A percentile compares a stretch with the other conserved stretches of the same genome.
Evolutionary conservation across 1,140 invertebrate species (phyloP).

Genomic region (Proales similis): DNA sequence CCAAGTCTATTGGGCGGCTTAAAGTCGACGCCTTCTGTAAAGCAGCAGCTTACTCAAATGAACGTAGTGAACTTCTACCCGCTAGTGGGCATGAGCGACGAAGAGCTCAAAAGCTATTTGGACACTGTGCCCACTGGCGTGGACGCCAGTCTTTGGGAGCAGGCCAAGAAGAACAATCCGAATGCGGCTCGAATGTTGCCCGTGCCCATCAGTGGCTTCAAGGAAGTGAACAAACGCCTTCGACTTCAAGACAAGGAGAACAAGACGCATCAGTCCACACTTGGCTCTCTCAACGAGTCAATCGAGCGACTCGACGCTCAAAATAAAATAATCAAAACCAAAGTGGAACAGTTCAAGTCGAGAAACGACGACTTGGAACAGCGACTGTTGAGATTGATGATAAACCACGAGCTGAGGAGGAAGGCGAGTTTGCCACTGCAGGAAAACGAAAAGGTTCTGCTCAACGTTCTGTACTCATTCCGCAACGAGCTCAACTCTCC

Average conservation of each 20-base stretch:
- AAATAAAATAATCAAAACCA: constrained; percentile 29
- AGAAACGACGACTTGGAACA: constrained; percentile 36
- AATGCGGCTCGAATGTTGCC: constrained; percentile 78
- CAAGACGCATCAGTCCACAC: constrained; percentile 65
- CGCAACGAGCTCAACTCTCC: constrained; percentile 33
- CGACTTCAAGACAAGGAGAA: constrained; percentile 71
- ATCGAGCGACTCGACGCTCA: constrained; percentile 28
- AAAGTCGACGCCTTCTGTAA: constrained; percentile 51
- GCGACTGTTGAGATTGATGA: constrained; percentile 24
- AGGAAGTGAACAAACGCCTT: constrained; percentile 71
- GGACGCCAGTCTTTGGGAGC: constrained; percentile 60
- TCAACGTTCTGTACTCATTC: constrained; percentile 30
- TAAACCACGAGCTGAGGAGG: constrained; percentile 22
- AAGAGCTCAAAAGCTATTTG: constrained; percentile 75
- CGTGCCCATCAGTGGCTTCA: constrained; percentile 82
- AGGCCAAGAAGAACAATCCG: constrained; percentile 85
- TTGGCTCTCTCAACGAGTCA: constrained; percentile 45
- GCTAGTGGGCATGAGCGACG: constrained; percentile 45
- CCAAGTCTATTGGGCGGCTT: constrained; percentile 4
- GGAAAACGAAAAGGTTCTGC: constrained; percentile 29
- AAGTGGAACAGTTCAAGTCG: constrained; percentile 34
- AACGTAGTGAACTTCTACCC: constrained; percentile 48
- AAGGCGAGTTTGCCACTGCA: constrained; percentile 24
- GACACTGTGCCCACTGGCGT: constrained; percentile 74
- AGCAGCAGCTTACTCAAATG: constrained; percentile 61